Conservation (phyloP, 2,888 invertebrate genomes). For the Eupithecia vulgata region DNA sequence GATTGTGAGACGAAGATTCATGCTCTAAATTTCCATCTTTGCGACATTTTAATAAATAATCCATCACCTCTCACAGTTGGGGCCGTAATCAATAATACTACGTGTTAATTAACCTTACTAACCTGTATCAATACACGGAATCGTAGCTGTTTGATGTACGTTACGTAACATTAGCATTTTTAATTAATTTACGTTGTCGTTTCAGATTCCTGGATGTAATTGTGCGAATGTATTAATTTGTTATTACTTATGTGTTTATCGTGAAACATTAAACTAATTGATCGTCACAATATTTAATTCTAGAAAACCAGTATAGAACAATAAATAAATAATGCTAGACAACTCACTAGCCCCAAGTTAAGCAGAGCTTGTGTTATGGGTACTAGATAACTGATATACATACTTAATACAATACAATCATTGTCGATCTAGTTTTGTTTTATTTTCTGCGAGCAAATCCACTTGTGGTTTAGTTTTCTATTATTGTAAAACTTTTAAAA, state of each 20-base stretch:
- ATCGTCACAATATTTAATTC: too few species aligned
- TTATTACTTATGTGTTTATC: neutral
- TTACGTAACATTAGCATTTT: conserved; percentile 16
- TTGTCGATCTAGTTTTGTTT: too few species aligned
- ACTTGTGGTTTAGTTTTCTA: neutral
- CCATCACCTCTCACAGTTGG: neutral
- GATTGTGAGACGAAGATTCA: neutral
- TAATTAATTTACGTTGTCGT: conserved; percentile 13
- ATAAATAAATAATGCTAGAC: too few species aligned
- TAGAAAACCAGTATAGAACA: too few species aligned
- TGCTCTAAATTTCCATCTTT: neutral
- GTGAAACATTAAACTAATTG: neutral
- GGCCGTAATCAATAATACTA: conserved; percentile 5
- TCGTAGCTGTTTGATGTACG: neutral
- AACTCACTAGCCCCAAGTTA: too few species aligned
- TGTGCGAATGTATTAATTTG: neutral
- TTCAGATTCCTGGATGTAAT: neutral
- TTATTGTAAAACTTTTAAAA: too few species aligned
- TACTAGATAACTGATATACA: too few species aligned
- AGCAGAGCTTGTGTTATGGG: too few species aligned
- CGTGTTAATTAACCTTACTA: conserved; percentile 2
- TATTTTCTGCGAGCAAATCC: neutral
- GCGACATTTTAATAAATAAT: neutral
- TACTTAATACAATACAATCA: too few species aligned
- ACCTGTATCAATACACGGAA: neutral